Conservation (phyloP, 2,888 invertebrate genomes). For the Doris montereyensis region DNA sequence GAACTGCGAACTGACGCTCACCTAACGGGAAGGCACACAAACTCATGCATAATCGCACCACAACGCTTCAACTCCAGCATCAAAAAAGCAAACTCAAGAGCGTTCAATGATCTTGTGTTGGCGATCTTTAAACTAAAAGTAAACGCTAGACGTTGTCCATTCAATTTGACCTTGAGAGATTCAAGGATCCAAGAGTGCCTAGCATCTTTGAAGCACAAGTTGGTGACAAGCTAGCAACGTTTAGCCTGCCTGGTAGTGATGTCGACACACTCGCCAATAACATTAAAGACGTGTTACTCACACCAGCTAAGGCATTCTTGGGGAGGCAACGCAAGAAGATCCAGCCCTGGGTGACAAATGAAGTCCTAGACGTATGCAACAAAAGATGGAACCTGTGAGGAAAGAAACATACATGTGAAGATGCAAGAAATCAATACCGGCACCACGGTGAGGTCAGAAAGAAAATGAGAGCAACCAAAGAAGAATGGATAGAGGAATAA, state of each 20-base stretch:
- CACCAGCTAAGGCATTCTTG: background rate
- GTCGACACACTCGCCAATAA: background rate
- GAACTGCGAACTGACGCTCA: too few relatives aligned
- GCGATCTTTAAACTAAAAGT: too few relatives aligned
- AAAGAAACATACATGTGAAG: background rate
- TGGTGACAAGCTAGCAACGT: background rate
- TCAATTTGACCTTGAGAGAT: background rate
- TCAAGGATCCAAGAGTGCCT: background rate
- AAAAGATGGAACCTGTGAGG: background rate
- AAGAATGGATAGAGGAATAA: background rate
- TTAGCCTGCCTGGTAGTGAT: background rate
- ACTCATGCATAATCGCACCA: too few relatives aligned
- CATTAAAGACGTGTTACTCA: background rate
- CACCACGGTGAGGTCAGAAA: background rate
- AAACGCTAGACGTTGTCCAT: too few relatives aligned
- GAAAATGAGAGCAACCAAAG: background rate
- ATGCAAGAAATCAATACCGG: background rate
- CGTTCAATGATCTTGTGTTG: too few relatives aligned
- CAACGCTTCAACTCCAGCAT: too few relatives aligned
- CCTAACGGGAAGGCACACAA: too few relatives aligned
- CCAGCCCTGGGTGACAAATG: background rate
- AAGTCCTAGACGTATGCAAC: background rate
- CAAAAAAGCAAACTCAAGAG: too few relatives aligned
- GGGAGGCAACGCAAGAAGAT: background rate
- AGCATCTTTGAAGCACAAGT: background rate